phyloP scores from a whole-genome alignment of 2,888 invertebrate species.

The Keiferia lycopersicella region DNA sequence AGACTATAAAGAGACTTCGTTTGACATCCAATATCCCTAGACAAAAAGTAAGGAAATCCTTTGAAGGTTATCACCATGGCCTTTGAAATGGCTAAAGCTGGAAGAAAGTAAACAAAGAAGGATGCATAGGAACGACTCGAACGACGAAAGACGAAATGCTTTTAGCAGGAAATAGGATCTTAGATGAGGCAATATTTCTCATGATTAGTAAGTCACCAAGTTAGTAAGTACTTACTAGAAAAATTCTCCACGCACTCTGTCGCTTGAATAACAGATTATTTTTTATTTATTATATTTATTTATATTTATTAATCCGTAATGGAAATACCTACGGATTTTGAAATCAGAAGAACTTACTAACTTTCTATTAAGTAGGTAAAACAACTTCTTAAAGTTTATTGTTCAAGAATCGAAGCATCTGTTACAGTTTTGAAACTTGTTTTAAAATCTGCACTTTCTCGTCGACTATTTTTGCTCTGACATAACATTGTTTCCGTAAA shows the following conservation, averaged over 20 bases:
- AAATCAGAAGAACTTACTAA: constrained; percentile 13
- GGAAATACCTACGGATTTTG: not conserved
- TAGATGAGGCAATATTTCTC: too few species aligned
- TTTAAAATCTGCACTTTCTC: constrained; percentile 25
- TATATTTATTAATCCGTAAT: constrained; percentile 4
- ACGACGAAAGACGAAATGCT: not conserved
- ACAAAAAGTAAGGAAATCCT: constrained; percentile 2
- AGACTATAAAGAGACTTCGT: not conserved
- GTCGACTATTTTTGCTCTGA: not conserved
- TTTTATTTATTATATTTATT: not conserved
- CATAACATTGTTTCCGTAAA: not conserved
- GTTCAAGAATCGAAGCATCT: constrained; percentile 15
- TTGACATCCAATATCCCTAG: constrained; percentile 16
- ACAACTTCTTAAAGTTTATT: not conserved
- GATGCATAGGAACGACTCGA: not conserved
- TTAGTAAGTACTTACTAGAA: not conserved
- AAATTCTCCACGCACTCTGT: not conserved
- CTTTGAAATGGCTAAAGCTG: constrained; percentile 9
- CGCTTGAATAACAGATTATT: not conserved
- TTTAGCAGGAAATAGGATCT: not conserved
- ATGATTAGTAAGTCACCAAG: too few species aligned
- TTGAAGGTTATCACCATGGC: constrained; percentile 4
- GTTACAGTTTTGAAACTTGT: constrained; percentile 24
- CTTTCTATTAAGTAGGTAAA: not conserved
- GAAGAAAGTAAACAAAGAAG: constrained; percentile 15